phyloP scores from a whole-genome alignment of 2,113 vertebrate species.

The Ictidomys tridecemlineatus region DNA sequence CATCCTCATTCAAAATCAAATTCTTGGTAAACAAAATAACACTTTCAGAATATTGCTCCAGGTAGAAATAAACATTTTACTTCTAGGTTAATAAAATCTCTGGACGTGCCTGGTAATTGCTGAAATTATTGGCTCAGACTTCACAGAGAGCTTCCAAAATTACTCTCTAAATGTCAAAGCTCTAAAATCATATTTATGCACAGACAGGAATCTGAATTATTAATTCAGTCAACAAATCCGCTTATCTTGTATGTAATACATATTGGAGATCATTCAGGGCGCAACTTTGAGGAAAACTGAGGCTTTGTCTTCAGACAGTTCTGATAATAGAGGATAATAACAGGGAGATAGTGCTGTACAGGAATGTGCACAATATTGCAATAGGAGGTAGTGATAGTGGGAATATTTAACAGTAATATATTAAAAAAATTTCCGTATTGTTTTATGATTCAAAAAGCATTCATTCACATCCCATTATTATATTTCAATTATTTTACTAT shows the following conservation, averaged over 20 bases:
- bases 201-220: constrained; percentile 33
- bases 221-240: not conserved
- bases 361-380: not conserved
- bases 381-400: not conserved
- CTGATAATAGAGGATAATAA: not conserved
- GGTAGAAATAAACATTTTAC: not conserved
- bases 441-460: constrained; percentile 18
- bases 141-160: not conserved
- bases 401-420: not conserved
- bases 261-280: not conserved
- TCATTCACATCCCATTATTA: not conserved
- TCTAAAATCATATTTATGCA: not conserved
- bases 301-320: not conserved
- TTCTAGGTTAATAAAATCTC: constrained; percentile 16
- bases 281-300: not conserved
- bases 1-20: constrained; percentile 34
- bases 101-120: constrained; percentile 12
- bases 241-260: not conserved
- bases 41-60: not conserved
- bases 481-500: not conserved
- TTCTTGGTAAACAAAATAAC: not conserved
- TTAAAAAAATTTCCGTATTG: constrained; percentile 32
- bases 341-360: not conserved
- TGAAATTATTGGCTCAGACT: constrained; percentile 1
- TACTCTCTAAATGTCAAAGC: not conserved